Evolutionary conservation across 2,888 invertebrate species (phyloP).

Genomic region (Lycophotia porphyrea): DNA sequence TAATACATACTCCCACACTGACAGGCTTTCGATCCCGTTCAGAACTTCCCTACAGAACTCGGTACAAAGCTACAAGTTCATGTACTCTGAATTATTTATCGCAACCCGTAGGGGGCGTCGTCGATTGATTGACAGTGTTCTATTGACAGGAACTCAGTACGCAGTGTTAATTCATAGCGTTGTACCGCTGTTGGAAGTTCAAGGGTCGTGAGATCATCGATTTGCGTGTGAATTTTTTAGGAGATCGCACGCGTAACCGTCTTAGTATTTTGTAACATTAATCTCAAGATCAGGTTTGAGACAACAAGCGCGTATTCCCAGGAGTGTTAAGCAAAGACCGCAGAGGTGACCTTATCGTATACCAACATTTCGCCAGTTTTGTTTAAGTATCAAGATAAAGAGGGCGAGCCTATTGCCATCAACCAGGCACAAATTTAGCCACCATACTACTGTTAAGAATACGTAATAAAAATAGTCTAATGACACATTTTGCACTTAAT

Average conservation of each 20-base stretch:
- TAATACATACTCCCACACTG: conserved; percentile 6
- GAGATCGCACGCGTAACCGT: background rate
- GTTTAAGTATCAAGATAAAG: background rate
- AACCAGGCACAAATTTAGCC: background rate
- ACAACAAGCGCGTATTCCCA: background rate
- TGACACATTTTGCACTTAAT: too few relatives aligned
- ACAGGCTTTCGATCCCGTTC: conserved; percentile 4
- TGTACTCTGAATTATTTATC: conserved; percentile 53
- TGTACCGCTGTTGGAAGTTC: conserved; percentile 15
- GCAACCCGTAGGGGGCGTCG: conserved; percentile 33
- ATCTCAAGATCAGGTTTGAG: background rate
- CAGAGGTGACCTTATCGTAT: background rate
- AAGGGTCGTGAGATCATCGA: background rate
- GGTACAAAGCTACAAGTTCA: conserved; percentile 39
- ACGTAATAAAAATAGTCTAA: too few relatives aligned
- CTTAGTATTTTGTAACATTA: background rate
- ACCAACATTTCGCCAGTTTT: background rate
- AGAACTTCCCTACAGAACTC: conserved; percentile 23
- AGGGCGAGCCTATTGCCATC: background rate
- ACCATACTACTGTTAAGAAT: background rate
- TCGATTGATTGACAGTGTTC: conserved; percentile 51
- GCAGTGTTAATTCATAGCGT: conserved; percentile 35
- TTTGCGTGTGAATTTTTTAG: background rate
- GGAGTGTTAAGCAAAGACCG: background rate
- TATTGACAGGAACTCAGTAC: conserved; percentile 25